phyloP scores from a whole-genome alignment of 2,888 invertebrate species.

The Harpalus rufipes region DNA sequence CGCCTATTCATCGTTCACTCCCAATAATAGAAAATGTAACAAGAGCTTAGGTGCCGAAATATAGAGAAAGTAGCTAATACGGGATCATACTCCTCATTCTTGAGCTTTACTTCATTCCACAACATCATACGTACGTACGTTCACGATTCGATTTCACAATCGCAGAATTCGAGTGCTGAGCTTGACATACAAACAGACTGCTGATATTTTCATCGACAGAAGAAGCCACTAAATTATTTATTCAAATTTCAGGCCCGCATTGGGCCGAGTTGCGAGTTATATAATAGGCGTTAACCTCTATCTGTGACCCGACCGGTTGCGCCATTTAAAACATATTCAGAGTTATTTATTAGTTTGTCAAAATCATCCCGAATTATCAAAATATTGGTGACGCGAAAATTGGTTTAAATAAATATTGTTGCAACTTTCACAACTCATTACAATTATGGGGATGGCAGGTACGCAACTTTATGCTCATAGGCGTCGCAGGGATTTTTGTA shows the following conservation, averaged over 20 bases:
- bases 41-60: not conserved
- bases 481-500: no score
- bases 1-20: not conserved
- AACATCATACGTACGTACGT: not conserved
- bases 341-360: constrained; percentile 54
- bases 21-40: constrained; percentile 29
- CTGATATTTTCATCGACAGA: constrained; percentile 47
- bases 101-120: not conserved
- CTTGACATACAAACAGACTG: constrained; percentile 45
- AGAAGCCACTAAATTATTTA: constrained; percentile 53
- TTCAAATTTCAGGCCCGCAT: constrained; percentile 41
- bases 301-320: constrained; percentile 30
- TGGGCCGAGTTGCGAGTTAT: constrained; percentile 27
- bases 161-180: constrained; percentile 39
- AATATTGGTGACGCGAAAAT: constrained; percentile 23
- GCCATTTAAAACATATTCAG: constrained; percentile 29
- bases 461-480: no score
- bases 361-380: constrained; percentile 45
- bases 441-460: constrained; percentile 28
- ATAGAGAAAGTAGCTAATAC: constrained; percentile 25
- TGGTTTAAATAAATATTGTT: constrained; percentile 40
- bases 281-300: constrained; percentile 50
- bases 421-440: constrained; percentile 39
- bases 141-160: constrained; percentile 40
- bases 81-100: not conserved